phyloP scores from a whole-genome alignment of 2,113 vertebrate species.

The Lepus timidus region DNA sequence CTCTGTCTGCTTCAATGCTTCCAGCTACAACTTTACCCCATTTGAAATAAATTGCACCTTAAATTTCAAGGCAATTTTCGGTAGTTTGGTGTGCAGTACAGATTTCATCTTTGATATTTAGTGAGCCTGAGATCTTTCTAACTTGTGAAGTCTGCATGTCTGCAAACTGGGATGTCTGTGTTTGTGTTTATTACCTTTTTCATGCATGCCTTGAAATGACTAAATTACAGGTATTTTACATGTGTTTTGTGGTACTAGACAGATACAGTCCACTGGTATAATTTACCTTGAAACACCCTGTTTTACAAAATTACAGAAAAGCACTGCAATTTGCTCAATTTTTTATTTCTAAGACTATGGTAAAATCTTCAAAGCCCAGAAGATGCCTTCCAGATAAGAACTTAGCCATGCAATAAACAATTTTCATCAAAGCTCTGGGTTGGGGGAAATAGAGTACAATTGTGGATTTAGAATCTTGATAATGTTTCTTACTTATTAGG shows the following conservation, averaged over 20 bases:
- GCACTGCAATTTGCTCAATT: conserved; percentile 95
- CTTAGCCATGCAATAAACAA: conserved; percentile 92
- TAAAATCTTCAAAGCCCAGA: conserved; percentile 95
- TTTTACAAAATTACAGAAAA: conserved; percentile 97
- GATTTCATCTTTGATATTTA: conserved; percentile 89
- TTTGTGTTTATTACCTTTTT: conserved; percentile 91
- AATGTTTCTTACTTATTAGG: conserved; percentile 89
- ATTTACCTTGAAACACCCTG: conserved; percentile 94
- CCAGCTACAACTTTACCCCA: conserved; percentile 86
- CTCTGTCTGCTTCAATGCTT: conserved; percentile 71
- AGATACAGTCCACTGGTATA: conserved; percentile 93
- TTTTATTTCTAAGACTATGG: conserved; percentile 90
- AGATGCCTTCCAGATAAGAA: conserved; percentile 91
- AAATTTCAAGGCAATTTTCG: conserved; percentile 90
- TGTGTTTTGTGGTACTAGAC: conserved; percentile 92
- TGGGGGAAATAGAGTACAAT: conserved; percentile 88
- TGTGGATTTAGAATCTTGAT: conserved; percentile 88
- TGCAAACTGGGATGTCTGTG: conserved; percentile 87
- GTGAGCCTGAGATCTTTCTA: conserved; percentile 84
- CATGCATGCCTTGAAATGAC: conserved; percentile 89
- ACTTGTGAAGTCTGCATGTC: conserved; percentile 88
- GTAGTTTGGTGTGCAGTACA: conserved; percentile 85
- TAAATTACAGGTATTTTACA: conserved; percentile 94
- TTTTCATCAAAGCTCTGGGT: conserved; percentile 91
- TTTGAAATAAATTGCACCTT: conserved; percentile 90